Base-by-base conservation (phyloP, 2,113 vertebrate species). In the Triplophysa dalaica region DNA sequence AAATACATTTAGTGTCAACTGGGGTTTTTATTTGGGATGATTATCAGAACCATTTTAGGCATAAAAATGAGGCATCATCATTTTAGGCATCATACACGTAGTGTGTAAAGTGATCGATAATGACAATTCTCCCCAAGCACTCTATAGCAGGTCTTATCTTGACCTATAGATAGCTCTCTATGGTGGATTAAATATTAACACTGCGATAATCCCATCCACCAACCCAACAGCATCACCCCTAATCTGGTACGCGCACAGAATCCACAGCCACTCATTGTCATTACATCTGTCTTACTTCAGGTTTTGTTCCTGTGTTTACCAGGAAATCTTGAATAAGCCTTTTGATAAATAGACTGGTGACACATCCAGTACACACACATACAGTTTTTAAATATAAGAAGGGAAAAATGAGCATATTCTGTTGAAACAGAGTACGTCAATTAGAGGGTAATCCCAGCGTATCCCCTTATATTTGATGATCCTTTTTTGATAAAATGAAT, bases 91-190 rank as follows among this genome's bases (percentile, higher is more conserved):
- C 8, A n/a, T 61, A 9, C 9, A 21, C n/a, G 7, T n/a, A 10
- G 19, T 12, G 22, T 73, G 43, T 9, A 74, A 24, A 11, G 19
- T 63, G 9, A 24, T 12, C 54, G 21, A 6, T 45, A 60, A 43
- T 16, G 13, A 13, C 60, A 19, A 41, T 63, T 62, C 22, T 63
- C 60, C 22, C n/a, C 19, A 3, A 17, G 38, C 21, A 72, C 64
- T 60, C 45, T 2, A 11, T 8, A 14, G 58, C 8, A 38, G 16
- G 73, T 82, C 83, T 17, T 85, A 88, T 90, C 87, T 87, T 70
- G 50, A 82, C 83, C 81, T 87, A 89, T 86, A 87, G 78, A 50
- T 89, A 68, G 88, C 82, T 50, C 61, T 54, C 48, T 33, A 38
- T 73, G 29, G 21, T 16, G 70, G 69, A 73, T 64, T 73, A 63